A percentile compares a stretch with the other conserved stretches of the same genome.
Evolutionary conservation across 2,888 invertebrate species (phyloP).

Genomic region (Cheilosia urbana): DNA sequence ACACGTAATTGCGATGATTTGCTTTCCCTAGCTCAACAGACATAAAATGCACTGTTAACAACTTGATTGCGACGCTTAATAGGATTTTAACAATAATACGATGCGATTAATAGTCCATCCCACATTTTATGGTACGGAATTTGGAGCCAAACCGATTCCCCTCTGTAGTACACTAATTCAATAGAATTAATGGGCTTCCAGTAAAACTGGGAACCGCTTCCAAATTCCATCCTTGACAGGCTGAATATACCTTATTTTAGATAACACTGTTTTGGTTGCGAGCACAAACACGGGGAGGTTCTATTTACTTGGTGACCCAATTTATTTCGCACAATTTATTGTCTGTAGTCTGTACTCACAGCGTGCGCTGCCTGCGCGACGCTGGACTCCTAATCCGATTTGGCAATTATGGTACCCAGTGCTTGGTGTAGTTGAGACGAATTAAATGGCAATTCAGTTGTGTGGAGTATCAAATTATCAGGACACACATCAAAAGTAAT

Average conservation of each 20-base stretch:
- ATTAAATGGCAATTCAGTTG: conserved; percentile 66
- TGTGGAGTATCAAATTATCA: conserved; percentile 63
- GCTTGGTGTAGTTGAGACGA: conserved; percentile 26
- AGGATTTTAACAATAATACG: conserved; percentile 6
- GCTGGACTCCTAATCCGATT: conserved; percentile 60
- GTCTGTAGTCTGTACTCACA: conserved; percentile 10
- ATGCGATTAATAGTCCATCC: conserved; percentile 39
- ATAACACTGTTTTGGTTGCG: conserved; percentile 6
- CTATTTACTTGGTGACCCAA: conserved; percentile 27
- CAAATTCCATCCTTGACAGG: conserved; percentile 7
- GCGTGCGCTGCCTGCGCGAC: conserved; percentile 4
- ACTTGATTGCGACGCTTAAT: too few relatives aligned
- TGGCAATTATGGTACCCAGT: conserved; percentile 41
- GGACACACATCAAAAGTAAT: conserved; percentile 52
- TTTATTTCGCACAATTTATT: conserved; percentile 55
- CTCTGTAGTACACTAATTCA: conserved; percentile 27
- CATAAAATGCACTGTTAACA: too few relatives aligned
- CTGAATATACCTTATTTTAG: conserved; percentile 31
- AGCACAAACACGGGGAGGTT: not conserved
- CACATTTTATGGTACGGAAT: conserved; percentile 15
- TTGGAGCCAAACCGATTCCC: conserved; percentile 12
- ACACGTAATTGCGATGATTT: too few relatives aligned
- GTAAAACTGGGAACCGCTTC: conserved; percentile 32
- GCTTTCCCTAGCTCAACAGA: too few relatives aligned
- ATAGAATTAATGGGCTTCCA: conserved; percentile 46